phyloP scores from a whole-genome alignment of 1,140 invertebrate species.

The Drosophila carrolli region DNA sequence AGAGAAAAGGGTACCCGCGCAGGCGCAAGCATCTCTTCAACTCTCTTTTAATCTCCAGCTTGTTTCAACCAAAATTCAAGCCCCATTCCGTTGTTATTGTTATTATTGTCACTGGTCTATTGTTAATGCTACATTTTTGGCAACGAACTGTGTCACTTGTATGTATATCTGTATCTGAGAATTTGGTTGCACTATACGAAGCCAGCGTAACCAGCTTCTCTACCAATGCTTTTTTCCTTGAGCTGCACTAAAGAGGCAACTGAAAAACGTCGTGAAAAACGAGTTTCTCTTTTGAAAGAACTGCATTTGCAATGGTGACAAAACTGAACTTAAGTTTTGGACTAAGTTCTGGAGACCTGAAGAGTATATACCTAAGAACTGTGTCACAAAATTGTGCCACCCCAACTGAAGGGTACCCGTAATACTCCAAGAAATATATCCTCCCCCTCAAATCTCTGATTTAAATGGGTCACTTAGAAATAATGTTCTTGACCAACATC shows the following conservation, averaged over 20 bases:
- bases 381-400: too few species aligned
- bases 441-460: slow-evolving; percentile 3
- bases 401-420: too few species aligned
- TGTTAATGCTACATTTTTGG: slow-evolving; percentile 47
- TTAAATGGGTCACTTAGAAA: slow-evolving; percentile 71
- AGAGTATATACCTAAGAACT: neutral
- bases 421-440: neutral
- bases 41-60: slow-evolving; percentile 9
- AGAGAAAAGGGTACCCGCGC: slow-evolving; percentile 18
- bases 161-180: slow-evolving; percentile 59
- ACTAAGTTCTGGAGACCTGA: neutral
- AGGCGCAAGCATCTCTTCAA: slow-evolving; percentile 20
- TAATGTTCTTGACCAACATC: slow-evolving; percentile 62
- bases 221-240: neutral
- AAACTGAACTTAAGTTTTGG: slow-evolving; percentile 12
- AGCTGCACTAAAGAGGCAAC: slow-evolving; percentile 23
- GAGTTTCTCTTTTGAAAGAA: slow-evolving; percentile 41
- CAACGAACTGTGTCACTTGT: slow-evolving; percentile 64
- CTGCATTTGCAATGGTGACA: slow-evolving; percentile 14
- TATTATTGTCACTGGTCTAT: slow-evolving; percentile 54
- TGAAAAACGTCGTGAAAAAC: slow-evolving; percentile 48
- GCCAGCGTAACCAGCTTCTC: neutral
- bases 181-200: slow-evolving; percentile 8
- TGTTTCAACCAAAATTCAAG: slow-evolving; percentile 13
- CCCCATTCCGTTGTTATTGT: slow-evolving; percentile 31